A percentile compares a stretch with the other conserved stretches of the same genome.
These are phyloP conservation scores for Zaprionus gabonicus DNA, from an alignment of 1,140 invertebrate species.

Conservation along the genomic window DNA sequence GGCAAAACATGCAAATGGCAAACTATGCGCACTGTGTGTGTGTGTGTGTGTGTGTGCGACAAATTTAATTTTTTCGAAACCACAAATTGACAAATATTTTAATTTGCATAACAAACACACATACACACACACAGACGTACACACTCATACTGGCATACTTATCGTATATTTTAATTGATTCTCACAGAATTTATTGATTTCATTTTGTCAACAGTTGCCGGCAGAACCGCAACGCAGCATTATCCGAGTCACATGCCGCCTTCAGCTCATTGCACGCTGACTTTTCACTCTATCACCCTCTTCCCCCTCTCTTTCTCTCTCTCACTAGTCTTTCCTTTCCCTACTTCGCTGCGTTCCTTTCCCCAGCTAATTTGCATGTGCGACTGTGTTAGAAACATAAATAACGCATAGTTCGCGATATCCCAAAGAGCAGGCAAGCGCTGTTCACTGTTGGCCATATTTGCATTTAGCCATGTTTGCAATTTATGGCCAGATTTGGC, in stretches of 20 bases:
- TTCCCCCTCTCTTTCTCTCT: not conserved
- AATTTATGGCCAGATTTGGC: constrained; percentile 39
- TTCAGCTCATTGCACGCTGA: constrained; percentile 46
- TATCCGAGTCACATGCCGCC: constrained; percentile 38
- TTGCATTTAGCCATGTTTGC: constrained; percentile 33
- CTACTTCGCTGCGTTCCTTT: constrained; percentile 49
- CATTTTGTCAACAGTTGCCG: constrained; percentile 78
- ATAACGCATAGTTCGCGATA: constrained; percentile 47
- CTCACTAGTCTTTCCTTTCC: not conserved
- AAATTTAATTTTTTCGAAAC: constrained; percentile 79
- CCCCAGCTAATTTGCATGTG: constrained; percentile 73
- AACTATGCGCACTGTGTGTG: constrained; percentile 34
- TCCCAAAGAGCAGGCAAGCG: constrained; percentile 16
- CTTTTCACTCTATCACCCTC: not conserved
- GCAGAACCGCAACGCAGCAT: constrained; percentile 46
- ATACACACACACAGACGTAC: constrained; percentile 29
- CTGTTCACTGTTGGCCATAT: constrained; percentile 25
- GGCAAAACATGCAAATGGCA: constrained; percentile 36
- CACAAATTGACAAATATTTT: constrained; percentile 82
- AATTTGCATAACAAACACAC: constrained; percentile 60
- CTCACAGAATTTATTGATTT: constrained; percentile 81
- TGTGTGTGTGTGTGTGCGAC: constrained; percentile 30
- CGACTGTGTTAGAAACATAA: constrained; percentile 71
- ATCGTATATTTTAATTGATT: constrained; percentile 76
- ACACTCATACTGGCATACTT: constrained; percentile 3